These are phyloP conservation scores for Cancer borealis DNA, from an alignment of 2,888 invertebrate species.

Conservation along the genomic window DNA sequence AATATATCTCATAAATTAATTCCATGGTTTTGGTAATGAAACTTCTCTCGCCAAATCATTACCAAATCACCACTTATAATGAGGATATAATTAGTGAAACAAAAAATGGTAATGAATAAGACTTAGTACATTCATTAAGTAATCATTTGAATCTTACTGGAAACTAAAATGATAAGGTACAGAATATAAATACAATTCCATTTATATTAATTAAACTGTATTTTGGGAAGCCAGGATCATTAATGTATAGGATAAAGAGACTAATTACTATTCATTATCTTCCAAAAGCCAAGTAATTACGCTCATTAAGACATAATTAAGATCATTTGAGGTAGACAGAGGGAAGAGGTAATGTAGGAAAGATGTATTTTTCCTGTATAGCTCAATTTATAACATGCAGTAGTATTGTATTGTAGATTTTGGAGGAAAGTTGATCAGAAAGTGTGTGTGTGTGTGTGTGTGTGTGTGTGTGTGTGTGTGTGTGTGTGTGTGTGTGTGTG, in stretches of 20 bases:
- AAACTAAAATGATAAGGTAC: too few relatives aligned
- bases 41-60: background rate
- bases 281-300: background rate
- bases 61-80: background rate
- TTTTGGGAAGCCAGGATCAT: too few relatives aligned
- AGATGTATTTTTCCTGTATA: background rate
- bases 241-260: background rate
- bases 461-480: constrained; percentile 24
- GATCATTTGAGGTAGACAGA: background rate
- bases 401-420: background rate
- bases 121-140: background rate
- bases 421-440: background rate
- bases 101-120: background rate
- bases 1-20: background rate
- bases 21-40: background rate
- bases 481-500: constrained; percentile 11
- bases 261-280: background rate
- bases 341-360: background rate
- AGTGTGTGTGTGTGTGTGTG: constrained; percentile 22
- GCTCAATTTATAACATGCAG: background rate
- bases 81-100: background rate
- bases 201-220: too few relatives aligned
- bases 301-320: background rate
- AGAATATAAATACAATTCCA: too few relatives aligned
- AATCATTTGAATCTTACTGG: background rate